Evolutionary conservation across 2,888 invertebrate species (phyloP).

Genomic region (Deladenus siricidicola): DNA sequence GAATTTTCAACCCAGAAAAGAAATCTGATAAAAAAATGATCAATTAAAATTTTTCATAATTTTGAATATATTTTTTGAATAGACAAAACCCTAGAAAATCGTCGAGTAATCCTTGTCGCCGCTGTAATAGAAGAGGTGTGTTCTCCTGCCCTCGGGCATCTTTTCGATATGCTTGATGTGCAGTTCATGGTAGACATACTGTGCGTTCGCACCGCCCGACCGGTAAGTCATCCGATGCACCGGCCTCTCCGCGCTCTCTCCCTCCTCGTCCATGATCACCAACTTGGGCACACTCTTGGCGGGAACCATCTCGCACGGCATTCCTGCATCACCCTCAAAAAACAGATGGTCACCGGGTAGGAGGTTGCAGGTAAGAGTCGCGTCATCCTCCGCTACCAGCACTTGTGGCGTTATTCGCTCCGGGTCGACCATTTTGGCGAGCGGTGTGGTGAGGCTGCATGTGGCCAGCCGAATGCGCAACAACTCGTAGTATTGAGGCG

Average conservation of each 20-base stretch:
- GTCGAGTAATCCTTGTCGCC: not conserved
- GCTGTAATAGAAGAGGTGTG: not conserved
- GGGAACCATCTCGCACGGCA: not conserved
- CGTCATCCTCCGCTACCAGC: slow-evolving; percentile 10
- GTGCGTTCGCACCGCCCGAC: not conserved
- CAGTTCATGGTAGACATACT: slow-evolving; percentile 1
- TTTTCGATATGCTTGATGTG: slow-evolving; percentile 3
- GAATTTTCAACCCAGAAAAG: too few relatives aligned
- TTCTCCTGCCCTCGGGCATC: not conserved
- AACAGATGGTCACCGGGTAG: slow-evolving; percentile 24
- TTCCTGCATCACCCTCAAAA: slow-evolving; percentile 8
- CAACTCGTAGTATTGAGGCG: slow-evolving; percentile 50
- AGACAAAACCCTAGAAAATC: not conserved
- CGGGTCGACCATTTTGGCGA: slow-evolving; percentile 16
- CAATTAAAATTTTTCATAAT: too few relatives aligned
- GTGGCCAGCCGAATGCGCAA: slow-evolving; percentile 13
- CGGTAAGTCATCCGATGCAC: slow-evolving; percentile 11
- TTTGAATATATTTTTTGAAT: too few relatives aligned
- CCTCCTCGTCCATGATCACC: not conserved
- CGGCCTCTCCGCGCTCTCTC: not conserved
- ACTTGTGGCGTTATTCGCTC: slow-evolving; percentile 26
- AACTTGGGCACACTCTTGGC: not conserved
- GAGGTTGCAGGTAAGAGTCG: slow-evolving; percentile 8
- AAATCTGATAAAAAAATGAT: too few relatives aligned
- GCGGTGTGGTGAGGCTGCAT: not conserved